phyloP scores from a whole-genome alignment of 2,888 invertebrate genomes.

The Drosophila eohydei region DNA sequence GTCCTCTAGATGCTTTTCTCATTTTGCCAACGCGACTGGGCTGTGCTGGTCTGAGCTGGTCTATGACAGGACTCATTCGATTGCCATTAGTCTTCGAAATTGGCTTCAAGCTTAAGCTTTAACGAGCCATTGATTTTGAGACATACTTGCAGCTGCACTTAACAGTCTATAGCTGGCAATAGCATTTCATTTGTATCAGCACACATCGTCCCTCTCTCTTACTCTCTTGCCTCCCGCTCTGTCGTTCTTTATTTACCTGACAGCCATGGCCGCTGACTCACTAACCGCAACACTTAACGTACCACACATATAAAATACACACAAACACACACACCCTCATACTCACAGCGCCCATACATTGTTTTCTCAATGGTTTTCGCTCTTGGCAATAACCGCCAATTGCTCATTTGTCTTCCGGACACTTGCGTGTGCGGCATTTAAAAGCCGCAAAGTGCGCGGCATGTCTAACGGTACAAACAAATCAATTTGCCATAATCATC shows the following conservation, averaged over 20 bases:
- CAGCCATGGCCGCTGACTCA: slow-evolving; percentile 2
- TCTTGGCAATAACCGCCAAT: slow-evolving; percentile 50
- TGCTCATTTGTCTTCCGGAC: slow-evolving; percentile 69
- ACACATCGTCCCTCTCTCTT: neutral
- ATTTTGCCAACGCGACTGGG: slow-evolving; percentile 8
- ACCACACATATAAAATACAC: neutral
- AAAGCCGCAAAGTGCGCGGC: slow-evolving; percentile 70
- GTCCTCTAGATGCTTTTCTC: neutral
- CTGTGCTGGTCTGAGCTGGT: neutral
- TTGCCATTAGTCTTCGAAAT: slow-evolving; percentile 33
- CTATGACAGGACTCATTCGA: slow-evolving; percentile 6
- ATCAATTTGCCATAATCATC: slow-evolving; percentile 76
- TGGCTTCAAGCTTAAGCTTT: slow-evolving; percentile 26
- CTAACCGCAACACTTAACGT: slow-evolving; percentile 16
- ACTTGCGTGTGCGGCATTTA: slow-evolving; percentile 55
- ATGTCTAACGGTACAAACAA: slow-evolving; percentile 59
- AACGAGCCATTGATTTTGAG: slow-evolving; percentile 44
- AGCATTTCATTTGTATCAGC: slow-evolving; percentile 31
- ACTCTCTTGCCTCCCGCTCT: neutral
- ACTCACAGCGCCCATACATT: slow-evolving; percentile 10
- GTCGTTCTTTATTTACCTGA: slow-evolving; percentile 2
- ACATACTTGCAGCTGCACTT: slow-evolving; percentile 19
- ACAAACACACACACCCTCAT: neutral
- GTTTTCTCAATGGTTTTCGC: slow-evolving; percentile 7
- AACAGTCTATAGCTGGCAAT: slow-evolving; percentile 35